Base-by-base conservation (phyloP, 2,113 vertebrate species). In the Morone saxatilis region DNA sequence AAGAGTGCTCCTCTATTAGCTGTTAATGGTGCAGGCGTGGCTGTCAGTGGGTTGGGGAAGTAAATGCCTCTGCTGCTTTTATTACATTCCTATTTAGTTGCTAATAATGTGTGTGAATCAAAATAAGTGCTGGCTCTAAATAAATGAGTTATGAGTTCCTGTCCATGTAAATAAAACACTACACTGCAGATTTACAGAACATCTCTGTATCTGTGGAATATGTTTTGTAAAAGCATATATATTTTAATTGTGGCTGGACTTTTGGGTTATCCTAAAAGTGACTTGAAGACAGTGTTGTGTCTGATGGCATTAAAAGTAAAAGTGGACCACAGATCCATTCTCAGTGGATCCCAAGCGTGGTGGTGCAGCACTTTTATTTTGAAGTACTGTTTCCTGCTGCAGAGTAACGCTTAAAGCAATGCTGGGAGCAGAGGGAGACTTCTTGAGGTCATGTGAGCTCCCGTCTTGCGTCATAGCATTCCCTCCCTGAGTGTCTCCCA, bases 91-190 rank as follows among this genome's bases (percentile, higher is more conserved):
- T 19, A 53, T 40, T 22, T 66, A 45, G 70, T 61, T 70, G 66
- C 66, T 53, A 51, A 69, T 40, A 78, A 36, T 70, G 45, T 51
- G 20, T 61, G 43, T 10, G 59, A 45, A 51, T 41, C 20, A 41
- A 78, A 70, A 60, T 48, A 16, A 61, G 51, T 43, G 11, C 47
- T 70, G 20, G 16, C 31, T 50, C 31, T 7, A 19, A 59, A 51
- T 50, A 50, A 13, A 78, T 57, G 22, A 48, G 31, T 31, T 31
- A 31, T 31, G 31, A 31, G 31, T 31, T 31, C 31, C 31, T 31
- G 31, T 31, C 31, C 31, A 31, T 31, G 31, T 31, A 31, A 31
- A 31, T 31, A 31, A 25, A 31, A 31, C 31, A 31, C 31, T 31
- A 31, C 31, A 31, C 31, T 31, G 16, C 14, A 17, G 45, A 36